Evolutionary conservation across 2,113 vertebrate genomes (phyloP).

Genomic region (Catagonus wagneri): DNA sequence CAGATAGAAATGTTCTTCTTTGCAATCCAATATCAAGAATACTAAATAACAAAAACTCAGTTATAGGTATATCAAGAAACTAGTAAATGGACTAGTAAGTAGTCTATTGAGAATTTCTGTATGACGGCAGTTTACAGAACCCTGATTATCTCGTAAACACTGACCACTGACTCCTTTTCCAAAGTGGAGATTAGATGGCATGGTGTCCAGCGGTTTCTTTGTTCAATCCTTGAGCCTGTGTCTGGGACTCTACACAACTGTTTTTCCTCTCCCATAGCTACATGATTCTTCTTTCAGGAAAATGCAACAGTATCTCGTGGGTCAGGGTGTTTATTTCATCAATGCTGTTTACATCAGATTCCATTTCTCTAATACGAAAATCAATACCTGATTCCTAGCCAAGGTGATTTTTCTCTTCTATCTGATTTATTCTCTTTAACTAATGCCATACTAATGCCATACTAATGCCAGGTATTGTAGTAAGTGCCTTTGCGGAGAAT

Average conservation of each 20-base stretch:
- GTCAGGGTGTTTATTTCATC: neutral
- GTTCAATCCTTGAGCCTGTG: neutral
- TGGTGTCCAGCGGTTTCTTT: neutral
- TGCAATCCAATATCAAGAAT: slow-evolving; percentile 40
- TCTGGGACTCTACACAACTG: neutral
- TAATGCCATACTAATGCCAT: neutral
- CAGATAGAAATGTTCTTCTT: slow-evolving; percentile 40
- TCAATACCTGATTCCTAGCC: neutral
- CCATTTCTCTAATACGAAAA: slow-evolving; percentile 14
- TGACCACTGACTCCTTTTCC: neutral
- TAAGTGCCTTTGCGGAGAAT: neutral
- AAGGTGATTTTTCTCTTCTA: neutral
- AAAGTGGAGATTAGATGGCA: neutral
- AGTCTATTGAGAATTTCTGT: neutral
- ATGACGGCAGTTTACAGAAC: neutral
- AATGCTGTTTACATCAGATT: neutral
- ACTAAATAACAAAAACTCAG: slow-evolving; percentile 6
- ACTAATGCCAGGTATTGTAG: neutral
- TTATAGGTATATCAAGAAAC: neutral
- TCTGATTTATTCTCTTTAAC: neutral
- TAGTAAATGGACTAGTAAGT: neutral
- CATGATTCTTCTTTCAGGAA: slow-evolving; percentile 1
- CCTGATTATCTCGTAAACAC: neutral
- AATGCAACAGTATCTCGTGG: neutral
- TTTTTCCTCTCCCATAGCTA: neutral